Evolutionary conservation across 2,888 invertebrate species (phyloP).

Genomic region (Callimorpha dominula): DNA sequence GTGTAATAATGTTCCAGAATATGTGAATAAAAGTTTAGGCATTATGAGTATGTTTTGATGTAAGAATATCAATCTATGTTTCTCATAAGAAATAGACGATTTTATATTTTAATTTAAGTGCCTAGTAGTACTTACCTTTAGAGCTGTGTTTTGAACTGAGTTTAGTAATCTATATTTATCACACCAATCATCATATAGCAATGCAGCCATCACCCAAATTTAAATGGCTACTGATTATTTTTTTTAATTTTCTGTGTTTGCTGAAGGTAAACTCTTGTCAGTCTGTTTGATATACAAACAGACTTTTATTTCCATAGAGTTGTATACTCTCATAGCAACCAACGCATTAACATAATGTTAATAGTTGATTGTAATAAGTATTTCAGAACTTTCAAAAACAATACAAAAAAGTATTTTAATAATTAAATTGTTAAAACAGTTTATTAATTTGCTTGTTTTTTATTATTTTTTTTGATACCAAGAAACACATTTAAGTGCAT

Average conservation of each 20-base stretch:
- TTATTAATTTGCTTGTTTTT: neutral
- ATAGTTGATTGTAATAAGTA: neutral
- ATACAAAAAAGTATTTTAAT: neutral
- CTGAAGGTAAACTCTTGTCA: neutral
- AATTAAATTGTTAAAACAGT: neutral
- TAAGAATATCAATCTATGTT: too few species aligned
- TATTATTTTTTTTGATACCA: neutral
- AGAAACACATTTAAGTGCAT: neutral
- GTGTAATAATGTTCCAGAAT: too few species aligned
- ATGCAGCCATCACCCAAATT: too few species aligned
- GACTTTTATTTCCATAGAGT: neutral
- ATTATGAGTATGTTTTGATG: too few species aligned
- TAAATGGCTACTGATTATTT: neutral
- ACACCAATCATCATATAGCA: too few species aligned
- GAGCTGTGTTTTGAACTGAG: too few species aligned
- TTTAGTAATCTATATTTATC: too few species aligned
- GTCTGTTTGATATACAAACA: neutral
- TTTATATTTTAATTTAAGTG: too few species aligned
- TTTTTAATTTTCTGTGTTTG: neutral
- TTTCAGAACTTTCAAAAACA: neutral
- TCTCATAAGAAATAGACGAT: too few species aligned
- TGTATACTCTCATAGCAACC: neutral
- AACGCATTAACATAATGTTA: neutral
- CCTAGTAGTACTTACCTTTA: too few species aligned
- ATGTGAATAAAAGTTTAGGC: too few species aligned